Conservation (phyloP, 1,140 invertebrate genomes). For the Caerostris darwini region DNA sequence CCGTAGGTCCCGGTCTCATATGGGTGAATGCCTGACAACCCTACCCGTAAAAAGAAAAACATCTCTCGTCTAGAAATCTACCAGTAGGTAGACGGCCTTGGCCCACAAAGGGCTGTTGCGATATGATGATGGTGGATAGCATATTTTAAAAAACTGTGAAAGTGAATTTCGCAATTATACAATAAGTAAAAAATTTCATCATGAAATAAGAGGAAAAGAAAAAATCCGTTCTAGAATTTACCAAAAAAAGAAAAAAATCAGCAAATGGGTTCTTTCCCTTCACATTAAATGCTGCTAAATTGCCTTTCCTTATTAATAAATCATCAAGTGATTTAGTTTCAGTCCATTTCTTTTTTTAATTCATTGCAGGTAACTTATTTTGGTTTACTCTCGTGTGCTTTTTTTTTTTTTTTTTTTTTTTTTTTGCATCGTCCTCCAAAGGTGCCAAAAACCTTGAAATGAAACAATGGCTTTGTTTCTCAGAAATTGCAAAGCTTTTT, state of each 20-base stretch:
- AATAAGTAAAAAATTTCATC: not conserved
- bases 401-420: too few relatives aligned
- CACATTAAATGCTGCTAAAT: not conserved
- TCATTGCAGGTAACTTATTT: not conserved
- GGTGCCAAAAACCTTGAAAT: not conserved
- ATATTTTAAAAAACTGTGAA: not conserved
- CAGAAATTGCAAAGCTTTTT: not conserved
- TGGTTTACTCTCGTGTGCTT: not conserved
- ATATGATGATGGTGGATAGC: too few relatives aligned
- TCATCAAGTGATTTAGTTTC: slow-evolving; percentile 23
- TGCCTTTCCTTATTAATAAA: slow-evolving; percentile 28
- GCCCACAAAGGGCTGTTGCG: too few relatives aligned
- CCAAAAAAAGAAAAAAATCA: not conserved
- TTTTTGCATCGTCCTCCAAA: not conserved
- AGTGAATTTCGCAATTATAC: not conserved
- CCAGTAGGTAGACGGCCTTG: too few relatives aligned
- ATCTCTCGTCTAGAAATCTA: too few relatives aligned
- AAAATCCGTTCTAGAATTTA: not conserved
- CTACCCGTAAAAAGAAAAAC: too few relatives aligned
- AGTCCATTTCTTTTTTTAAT: not conserved
- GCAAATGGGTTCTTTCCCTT: not conserved
- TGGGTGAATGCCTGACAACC: too few relatives aligned
- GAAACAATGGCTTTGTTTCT: not conserved
- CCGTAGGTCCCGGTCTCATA: too few relatives aligned
- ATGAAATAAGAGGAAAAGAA: not conserved